Conservation (phyloP, 2,113 vertebrate genomes). For the Meriones unguiculatus region DNA sequence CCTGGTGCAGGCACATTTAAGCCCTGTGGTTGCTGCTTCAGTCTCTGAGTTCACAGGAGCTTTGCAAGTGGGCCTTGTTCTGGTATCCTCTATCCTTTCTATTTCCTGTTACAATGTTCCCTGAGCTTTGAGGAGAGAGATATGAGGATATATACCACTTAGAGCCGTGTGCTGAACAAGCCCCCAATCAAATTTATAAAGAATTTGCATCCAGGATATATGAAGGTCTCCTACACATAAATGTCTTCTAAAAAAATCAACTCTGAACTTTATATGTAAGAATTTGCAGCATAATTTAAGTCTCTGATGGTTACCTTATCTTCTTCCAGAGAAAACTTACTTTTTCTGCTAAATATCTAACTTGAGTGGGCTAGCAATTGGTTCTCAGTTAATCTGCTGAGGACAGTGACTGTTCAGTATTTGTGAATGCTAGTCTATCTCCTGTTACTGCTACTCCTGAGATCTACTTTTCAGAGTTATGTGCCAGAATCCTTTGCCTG, state of each 20-base stretch:
- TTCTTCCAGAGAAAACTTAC: slow-evolving; percentile 10
- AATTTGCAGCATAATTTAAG: slow-evolving; percentile 14
- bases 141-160: background rate
- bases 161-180: background rate
- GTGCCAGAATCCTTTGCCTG: background rate
- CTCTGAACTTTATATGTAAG: background rate
- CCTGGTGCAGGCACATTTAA: background rate
- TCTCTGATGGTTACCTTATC: background rate
- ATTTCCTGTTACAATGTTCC: background rate
- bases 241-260: background rate
- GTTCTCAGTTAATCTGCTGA: slow-evolving; percentile 3
- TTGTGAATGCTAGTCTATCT: background rate
- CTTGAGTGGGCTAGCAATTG: background rate
- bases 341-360: slow-evolving; percentile 41
- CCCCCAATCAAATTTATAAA: background rate
- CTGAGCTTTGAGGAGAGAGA: background rate
- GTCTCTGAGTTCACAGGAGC: background rate
- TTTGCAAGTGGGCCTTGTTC: background rate
- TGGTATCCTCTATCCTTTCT: background rate
- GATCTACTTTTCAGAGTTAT: background rate
- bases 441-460: background rate
- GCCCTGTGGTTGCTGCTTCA: background rate
- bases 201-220: background rate
- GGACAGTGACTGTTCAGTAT: background rate
- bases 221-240: background rate